Base-by-base conservation (phyloP, 1,140 invertebrate genomes). In the Euura saliciscinereae region DNA sequence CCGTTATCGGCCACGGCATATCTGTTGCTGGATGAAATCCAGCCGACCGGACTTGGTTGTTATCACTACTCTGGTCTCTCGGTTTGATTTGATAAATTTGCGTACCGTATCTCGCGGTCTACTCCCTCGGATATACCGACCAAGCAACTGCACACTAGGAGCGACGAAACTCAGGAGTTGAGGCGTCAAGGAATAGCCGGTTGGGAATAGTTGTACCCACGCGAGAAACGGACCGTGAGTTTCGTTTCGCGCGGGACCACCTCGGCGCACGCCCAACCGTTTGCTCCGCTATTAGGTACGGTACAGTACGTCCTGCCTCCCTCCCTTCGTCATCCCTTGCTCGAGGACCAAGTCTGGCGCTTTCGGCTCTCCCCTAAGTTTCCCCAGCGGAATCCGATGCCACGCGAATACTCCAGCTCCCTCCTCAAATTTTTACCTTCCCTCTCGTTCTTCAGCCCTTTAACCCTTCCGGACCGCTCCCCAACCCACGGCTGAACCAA, bases 121-220 rank as follows among this genome's bases (percentile, higher is more conserved):
- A 28, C 28, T 28, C 28, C 28, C 28, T 28, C 28, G 28, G 28
- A 28, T 28, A 28, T 28, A 28, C 28, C 28, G 28, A 28, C 28
- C 28, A 28, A 28, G 28, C 28, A 28, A 28, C 28, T 28, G 13
- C 51, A 59, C 51, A 59, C 51, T n/a, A 3, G 51, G 51, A 8
- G 51, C 51, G 51, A 8, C 51, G 51, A n/a, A 8, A 59, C 51
- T 59, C 51, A 59, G 51, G 51, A 59, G 8, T 59, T n/a, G 51
- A 59, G 51, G 51, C 51, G 51, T 59, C 51, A 59, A n/a, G 51
- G 51, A 59, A 59, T 59, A 8, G 51, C 51, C 51, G 51, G 51
- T 59, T n/a, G 51, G 51, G 51, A 59, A 59, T 59, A 59, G 51
- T 59, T 11, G 28, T 28, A 59, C 51, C 51, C 51, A 59, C 51